Evolutionary conservation across 1,140 invertebrate species (phyloP).

Genomic region (Bombus superbus): DNA sequence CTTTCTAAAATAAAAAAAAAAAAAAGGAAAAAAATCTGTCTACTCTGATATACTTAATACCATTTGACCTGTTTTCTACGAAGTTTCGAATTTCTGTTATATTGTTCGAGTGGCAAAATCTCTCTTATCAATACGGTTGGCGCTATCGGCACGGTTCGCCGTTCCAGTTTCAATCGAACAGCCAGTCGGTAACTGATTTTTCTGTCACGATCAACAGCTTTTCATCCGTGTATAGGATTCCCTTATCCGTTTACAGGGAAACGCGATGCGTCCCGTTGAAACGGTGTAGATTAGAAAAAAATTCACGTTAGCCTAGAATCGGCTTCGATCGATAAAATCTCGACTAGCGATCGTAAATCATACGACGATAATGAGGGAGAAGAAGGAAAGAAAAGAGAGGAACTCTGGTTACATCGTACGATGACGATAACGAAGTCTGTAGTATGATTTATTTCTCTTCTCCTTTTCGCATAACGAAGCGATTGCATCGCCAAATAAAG

Average conservation of each 20-base stretch:
- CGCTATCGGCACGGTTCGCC: not conserved
- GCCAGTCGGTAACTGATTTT: not conserved
- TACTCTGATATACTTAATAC: too few species aligned
- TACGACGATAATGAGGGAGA: slow-evolving; percentile 28
- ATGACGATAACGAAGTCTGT: slow-evolving; percentile 33
- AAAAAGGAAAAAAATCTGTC: too few species aligned
- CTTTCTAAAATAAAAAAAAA: too few species aligned
- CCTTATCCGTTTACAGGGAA: slow-evolving; percentile 5
- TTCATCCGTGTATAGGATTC: not conserved
- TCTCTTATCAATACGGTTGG: not conserved
- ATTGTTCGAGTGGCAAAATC: not conserved
- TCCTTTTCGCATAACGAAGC: slow-evolving; percentile 16
- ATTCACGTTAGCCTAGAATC: slow-evolving; percentile 1
- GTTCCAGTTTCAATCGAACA: not conserved
- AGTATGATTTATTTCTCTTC: slow-evolving; percentile 41
- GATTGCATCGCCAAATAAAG: slow-evolving; percentile 1
- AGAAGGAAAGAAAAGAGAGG: not conserved
- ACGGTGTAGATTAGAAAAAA: not conserved
- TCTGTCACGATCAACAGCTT: not conserved
- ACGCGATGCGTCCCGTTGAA: not conserved
- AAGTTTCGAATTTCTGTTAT: not conserved
- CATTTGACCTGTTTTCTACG: too few species aligned
- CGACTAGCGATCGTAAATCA: slow-evolving; percentile 29
- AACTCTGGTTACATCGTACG: not conserved
- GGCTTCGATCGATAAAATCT: not conserved